Base-by-base conservation (phyloP, 2,113 vertebrate species). In the Plotosus lineatus region DNA sequence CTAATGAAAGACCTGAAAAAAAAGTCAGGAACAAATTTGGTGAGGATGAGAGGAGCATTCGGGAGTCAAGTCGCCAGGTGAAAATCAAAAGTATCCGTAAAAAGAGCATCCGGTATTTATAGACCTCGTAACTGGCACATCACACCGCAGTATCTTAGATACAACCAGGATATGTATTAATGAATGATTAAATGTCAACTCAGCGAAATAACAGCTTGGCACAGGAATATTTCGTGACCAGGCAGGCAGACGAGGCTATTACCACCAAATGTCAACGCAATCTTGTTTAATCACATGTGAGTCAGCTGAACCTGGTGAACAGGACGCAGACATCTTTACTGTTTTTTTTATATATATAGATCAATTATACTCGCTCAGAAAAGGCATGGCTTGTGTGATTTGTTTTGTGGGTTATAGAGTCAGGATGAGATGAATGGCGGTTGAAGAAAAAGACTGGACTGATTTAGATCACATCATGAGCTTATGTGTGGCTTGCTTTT, bases 141-240 rank as follows among this genome's bases (percentile, higher is more conserved):
- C 23, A 15, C 44, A 48, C 31, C 10, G 6, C 19, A 19, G 55
- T n/a, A 21, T 66, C 50, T 7, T 31, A 40, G 63, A 42, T 28
- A 69, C n/a, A 4, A 31, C 26, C 19, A 26, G 26, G 28, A 26
- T 68, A 55, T 51, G 63, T 44, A 55, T 28, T 55, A 69, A 11
- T 42, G 77, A 40, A 79, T 26, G 38, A 71, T 4, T 79, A 79
- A 79, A 79, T 71, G 78, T 79, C 78, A 79, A 26, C 50, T 42
- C 63, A 79, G 63, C 63, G 44, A n/a, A 71, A 71, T 26, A 69
- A 42, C 50, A 69, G 66, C 51, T 36, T 79, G 38, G 66, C 50
- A n/a, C 48, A 26, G 46, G 28, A 15, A 71, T 56, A 21, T 42
- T 79, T 31, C 21, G 21, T 26, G 46, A 55, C 33, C 66, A 38